Percentiles rank a stretch among this genome's conserved stretches.
Evolutionary conservation across 2,888 invertebrate genomes (phyloP).

Genomic region (Drosophila sordidapex): DNA sequence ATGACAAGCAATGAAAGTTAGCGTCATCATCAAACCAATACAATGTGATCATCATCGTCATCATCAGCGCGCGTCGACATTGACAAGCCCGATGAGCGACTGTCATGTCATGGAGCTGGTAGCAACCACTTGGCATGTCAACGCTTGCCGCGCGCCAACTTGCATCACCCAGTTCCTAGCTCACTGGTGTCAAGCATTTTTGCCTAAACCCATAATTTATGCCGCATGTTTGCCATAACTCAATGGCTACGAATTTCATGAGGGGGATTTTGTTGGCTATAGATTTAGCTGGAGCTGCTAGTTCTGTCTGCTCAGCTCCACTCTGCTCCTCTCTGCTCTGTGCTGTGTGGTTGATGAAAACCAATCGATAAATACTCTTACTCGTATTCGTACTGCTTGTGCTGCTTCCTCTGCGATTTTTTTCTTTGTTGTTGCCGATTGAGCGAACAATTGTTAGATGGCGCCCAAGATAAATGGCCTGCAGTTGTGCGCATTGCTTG

Average conservation of each 20-base stretch:
- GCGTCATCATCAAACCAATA: slow-evolving; percentile 58
- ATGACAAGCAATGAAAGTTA: slow-evolving; percentile 70
- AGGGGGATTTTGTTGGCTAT: slow-evolving; percentile 28
- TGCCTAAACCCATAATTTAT: slow-evolving; percentile 75
- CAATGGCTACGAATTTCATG: slow-evolving; percentile 63
- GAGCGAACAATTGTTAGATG: slow-evolving; percentile 71
- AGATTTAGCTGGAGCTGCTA: slow-evolving; percentile 12
- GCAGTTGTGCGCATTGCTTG: slow-evolving; percentile 73
- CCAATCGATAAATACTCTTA: slow-evolving; percentile 70
- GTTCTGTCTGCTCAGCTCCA: not conserved
- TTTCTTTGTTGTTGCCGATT: slow-evolving; percentile 72
- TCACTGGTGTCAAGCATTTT: slow-evolving; percentile 53
- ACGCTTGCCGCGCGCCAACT: slow-evolving; percentile 46
- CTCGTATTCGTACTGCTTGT: slow-evolving; percentile 12
- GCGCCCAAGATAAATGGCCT: slow-evolving; percentile 71
- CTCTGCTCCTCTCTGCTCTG: not conserved
- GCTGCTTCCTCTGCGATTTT: slow-evolving; percentile 40
- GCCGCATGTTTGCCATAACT: slow-evolving; percentile 80
- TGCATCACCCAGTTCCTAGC: slow-evolving; percentile 15
- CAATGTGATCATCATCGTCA: slow-evolving; percentile 20
- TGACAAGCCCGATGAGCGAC: slow-evolving; percentile 66
- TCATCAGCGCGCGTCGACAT: slow-evolving; percentile 35
- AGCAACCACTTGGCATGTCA: slow-evolving; percentile 68
- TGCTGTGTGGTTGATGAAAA: slow-evolving; percentile 55
- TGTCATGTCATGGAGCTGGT: slow-evolving; percentile 65